A percentile compares a stretch with the other conserved stretches of the same genome.
Evolutionary conservation across 2,888 invertebrate genomes (phyloP).

Genomic region (Muschampia plurimacula): DNA sequence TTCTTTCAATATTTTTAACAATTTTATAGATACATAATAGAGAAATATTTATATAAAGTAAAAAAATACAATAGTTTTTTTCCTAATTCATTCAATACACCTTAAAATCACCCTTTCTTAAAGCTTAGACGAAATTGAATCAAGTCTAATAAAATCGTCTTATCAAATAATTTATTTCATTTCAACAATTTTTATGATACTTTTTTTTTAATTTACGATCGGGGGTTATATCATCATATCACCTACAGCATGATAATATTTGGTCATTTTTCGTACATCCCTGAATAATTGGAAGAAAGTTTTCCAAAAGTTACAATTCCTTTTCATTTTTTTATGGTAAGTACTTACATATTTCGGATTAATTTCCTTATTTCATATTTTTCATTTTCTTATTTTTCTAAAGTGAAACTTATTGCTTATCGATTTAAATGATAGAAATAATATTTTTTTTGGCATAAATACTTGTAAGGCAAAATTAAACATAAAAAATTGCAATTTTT

Average conservation of each 20-base stretch:
- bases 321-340: too few relatives aligned
- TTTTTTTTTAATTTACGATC: conserved; percentile 8
- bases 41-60: neutral
- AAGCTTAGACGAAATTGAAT: conserved; percentile 27
- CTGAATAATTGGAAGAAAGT: neutral
- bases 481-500: too few relatives aligned
- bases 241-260: neutral
- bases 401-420: too few relatives aligned
- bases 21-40: neutral
- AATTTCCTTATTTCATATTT: too few relatives aligned
- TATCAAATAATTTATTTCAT: conserved; percentile 9
- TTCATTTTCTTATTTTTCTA: too few relatives aligned
- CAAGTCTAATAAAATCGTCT: conserved; percentile 22
- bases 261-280: neutral
- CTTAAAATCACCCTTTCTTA: conserved; percentile 23
- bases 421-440: too few relatives aligned
- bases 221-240: neutral
- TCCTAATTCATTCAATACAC: conserved; percentile 18
- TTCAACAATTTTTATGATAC: neutral
- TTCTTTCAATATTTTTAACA: neutral
- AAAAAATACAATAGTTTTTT: conserved; percentile 13
- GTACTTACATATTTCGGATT: too few relatives aligned
- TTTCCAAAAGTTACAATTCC: too few relatives aligned
- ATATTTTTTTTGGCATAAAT: too few relatives aligned
- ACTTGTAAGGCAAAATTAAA: too few relatives aligned